Conservation (phyloP, 2,113 vertebrate species). For the Bettongia penicillata region DNA sequence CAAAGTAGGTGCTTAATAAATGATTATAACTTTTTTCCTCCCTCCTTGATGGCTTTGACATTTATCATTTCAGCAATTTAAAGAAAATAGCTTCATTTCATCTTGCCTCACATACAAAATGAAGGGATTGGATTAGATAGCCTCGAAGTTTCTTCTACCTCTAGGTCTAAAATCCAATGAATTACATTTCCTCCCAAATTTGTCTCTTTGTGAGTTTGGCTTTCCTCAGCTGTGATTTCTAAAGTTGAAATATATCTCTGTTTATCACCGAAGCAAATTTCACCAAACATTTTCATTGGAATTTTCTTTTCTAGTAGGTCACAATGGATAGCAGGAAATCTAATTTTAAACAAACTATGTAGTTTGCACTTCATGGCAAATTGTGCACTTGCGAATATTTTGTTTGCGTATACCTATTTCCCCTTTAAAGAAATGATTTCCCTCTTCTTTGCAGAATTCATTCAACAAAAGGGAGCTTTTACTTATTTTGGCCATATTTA, state of each 20-base stretch:
- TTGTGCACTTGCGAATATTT: background rate
- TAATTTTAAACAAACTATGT: background rate
- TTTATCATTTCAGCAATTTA: no score
- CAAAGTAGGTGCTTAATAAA: no score
- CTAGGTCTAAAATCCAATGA: background rate
- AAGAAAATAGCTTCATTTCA: no score
- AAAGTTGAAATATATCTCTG: background rate
- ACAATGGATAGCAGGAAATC: background rate
- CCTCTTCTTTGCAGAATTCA: background rate
- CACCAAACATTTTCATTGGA: background rate
- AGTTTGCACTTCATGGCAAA: slow-evolving; percentile 10
- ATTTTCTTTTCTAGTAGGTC: background rate
- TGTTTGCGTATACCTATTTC: background rate
- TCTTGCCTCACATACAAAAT: no score
- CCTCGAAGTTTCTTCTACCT: no score
- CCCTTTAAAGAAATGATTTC: background rate
- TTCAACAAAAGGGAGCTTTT: slow-evolving; percentile 25
- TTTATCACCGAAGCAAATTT: background rate
- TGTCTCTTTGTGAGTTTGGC: background rate
- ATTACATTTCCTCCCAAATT: background rate
- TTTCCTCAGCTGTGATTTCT: background rate
- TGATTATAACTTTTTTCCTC: no score
- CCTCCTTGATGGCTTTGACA: no score
- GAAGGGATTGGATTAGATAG: no score
- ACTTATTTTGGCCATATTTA: slow-evolving; percentile 20